A percentile compares a stretch with the other conserved stretches of the same genome.
These are phyloP conservation scores for Origma solitaria DNA, from an alignment of 2,113 vertebrate genomes.

Conservation along the genomic window DNA sequence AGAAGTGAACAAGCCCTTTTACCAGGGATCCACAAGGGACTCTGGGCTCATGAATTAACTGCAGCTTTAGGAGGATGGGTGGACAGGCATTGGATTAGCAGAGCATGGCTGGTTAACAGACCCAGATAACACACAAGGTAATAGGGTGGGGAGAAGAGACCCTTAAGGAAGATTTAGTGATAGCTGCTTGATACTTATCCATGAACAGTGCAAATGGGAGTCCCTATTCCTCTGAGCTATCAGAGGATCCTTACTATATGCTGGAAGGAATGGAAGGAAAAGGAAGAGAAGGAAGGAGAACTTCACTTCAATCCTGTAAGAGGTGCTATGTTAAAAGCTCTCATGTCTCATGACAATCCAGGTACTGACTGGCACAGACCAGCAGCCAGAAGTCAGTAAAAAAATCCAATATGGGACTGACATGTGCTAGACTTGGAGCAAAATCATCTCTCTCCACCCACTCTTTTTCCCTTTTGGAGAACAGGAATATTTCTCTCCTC, in stretches of 20 bases:
- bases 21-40: background rate
- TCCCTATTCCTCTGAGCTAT: background rate
- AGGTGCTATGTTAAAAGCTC: background rate
- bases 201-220: background rate
- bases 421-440: constrained; percentile 27
- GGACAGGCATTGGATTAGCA: constrained; percentile 20
- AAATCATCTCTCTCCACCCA: constrained; percentile 1
- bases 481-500: constrained; percentile 4
- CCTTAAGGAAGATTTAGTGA: constrained; percentile 43
- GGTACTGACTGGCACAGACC: background rate
- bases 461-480: background rate
- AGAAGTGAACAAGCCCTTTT: background rate
- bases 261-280: background rate
- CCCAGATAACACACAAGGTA: constrained; percentile 19
- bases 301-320: background rate
- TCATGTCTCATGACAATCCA: background rate
- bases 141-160: background rate
- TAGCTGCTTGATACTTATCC: constrained; percentile 1
- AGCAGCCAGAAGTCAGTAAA: background rate
- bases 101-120: constrained; percentile 38
- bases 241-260: background rate
- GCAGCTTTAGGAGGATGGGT: constrained; percentile 44
- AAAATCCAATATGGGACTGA: background rate
- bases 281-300: background rate
- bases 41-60: constrained; percentile 28